A percentile compares a stretch with the other conserved stretches of the same genome.
Conservation (phyloP, 2,797 vertebrate species). For the Chelon labrosus region DNA sequence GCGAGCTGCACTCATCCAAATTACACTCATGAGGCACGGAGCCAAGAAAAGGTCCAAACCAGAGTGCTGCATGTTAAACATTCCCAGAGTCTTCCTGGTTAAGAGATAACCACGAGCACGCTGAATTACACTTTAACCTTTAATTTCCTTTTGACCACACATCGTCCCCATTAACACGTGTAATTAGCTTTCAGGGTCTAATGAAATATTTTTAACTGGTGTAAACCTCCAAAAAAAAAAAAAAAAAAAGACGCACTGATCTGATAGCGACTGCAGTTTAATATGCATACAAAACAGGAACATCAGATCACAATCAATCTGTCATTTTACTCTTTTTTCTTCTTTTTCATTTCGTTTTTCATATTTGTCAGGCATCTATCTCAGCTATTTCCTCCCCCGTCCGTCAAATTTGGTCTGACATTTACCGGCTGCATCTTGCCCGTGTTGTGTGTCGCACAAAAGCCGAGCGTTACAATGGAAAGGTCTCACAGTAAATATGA, state of each 20-base stretch:
- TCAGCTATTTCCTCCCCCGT: constrained; percentile 33
- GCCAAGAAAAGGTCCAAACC: constrained; percentile 84
- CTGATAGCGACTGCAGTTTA: constrained; percentile 25
- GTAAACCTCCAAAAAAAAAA: background rate
- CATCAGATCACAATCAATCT: constrained; percentile 49
- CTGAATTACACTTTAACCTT: constrained; percentile 33
- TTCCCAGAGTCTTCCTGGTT: constrained; percentile 59
- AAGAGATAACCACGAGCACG: constrained; percentile 39
- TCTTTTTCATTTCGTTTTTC: constrained; percentile 33
- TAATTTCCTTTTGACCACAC: constrained; percentile 26
- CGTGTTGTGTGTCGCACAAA: constrained; percentile 62
- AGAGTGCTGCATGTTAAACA: constrained; percentile 71
- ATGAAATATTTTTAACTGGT: constrained; percentile 21
- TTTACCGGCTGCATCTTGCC: constrained; percentile 61
- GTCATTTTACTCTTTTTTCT: constrained; percentile 39
- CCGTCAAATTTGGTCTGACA: constrained; percentile 72
- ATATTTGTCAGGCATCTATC: constrained; percentile 49
- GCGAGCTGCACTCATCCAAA: constrained; percentile 88
- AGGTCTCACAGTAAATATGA: constrained; percentile 76
- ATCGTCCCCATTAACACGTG: constrained; percentile 1
- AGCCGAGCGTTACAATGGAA: constrained; percentile 47
- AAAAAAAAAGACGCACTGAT: background rate
- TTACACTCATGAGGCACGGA: constrained; percentile 85
- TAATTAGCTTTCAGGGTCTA: constrained; percentile 13
- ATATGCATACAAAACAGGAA: constrained; percentile 36